A percentile compares a stretch with the other conserved stretches of the same genome.
phyloP scores from a whole-genome alignment of 2,797 vertebrate genomes.

The Eleutherodactylus coqui region DNA sequence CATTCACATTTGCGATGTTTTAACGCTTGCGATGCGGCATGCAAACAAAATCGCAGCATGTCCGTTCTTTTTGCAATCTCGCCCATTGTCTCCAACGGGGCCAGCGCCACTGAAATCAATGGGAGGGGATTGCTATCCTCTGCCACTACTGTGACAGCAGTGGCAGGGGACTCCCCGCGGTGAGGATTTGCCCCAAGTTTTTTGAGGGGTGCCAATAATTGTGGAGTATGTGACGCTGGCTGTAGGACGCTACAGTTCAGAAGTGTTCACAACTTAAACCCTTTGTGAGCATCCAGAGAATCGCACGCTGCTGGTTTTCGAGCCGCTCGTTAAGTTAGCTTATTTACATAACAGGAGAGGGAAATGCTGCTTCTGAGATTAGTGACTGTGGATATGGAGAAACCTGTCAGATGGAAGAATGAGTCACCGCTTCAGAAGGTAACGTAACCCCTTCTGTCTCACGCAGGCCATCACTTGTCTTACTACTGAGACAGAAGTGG shows the following conservation, averaged over 20 bases:
- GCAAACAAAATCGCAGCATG: no score
- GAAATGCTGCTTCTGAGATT: neutral
- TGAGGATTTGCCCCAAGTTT: no score
- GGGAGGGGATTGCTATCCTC: no score
- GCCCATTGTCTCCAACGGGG: no score
- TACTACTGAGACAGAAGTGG: neutral
- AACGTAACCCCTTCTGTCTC: neutral
- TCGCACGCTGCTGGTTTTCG: neutral
- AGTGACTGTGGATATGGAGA: neutral
- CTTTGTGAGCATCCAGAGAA: neutral
- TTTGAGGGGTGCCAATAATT: no score
- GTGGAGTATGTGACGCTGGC: no score
- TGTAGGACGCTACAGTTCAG: neutral
- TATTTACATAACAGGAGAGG: neutral
- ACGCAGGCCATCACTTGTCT: neutral
- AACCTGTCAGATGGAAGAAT: conserved; percentile 20
- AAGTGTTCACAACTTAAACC: neutral
- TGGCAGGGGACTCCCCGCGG: no score
- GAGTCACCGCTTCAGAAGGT: neutral
- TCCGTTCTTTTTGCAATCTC: no score
- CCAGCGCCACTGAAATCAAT: no score
- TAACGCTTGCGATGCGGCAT: no score
- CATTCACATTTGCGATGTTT: no score
- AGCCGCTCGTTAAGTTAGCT: neutral
- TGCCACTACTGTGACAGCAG: no score